Percentiles rank a stretch among this genome's conserved stretches.
phyloP scores from a whole-genome alignment of 2,797 vertebrate genomes.

The Staurois parvus region DNA sequence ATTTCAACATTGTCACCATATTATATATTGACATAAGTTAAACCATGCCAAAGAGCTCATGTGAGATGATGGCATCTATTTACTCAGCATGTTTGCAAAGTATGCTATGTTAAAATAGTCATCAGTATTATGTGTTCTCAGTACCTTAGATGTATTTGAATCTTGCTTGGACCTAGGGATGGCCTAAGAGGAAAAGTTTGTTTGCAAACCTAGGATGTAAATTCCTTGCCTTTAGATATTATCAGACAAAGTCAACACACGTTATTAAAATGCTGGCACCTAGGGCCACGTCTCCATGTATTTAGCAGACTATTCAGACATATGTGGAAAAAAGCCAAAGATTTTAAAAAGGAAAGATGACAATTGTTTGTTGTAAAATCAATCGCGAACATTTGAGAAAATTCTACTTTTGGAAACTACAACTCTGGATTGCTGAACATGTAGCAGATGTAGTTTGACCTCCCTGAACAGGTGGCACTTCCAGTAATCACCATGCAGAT shows the following conservation, averaged over 20 bases:
- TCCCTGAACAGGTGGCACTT: too few species aligned
- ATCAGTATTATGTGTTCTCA: constrained; percentile 40
- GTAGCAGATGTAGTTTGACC: too few species aligned
- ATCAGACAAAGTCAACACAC: constrained; percentile 35
- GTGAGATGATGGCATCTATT: constrained; percentile 54
- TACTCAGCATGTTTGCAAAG: constrained; percentile 45
- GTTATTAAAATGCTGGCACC: constrained; percentile 28
- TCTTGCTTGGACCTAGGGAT: constrained; percentile 23
- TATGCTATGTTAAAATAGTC: constrained; percentile 46
- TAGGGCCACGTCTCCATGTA: constrained; percentile 13
- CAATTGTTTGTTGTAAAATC: too few species aligned
- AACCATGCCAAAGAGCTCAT: constrained; percentile 50
- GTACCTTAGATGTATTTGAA: constrained; percentile 31
- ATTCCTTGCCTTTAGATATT: constrained; percentile 11
- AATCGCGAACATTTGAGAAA: too few species aligned
- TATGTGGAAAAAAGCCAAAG: constrained; percentile 1
- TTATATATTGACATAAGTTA: constrained; percentile 40
- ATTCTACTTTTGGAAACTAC: too few species aligned
- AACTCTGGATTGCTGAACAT: too few species aligned
- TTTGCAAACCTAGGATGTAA: constrained; percentile 22
- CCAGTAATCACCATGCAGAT: too few species aligned
- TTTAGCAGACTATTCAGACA: background rate
- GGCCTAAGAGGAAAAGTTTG: constrained; percentile 11
- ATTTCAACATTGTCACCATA: constrained; percentile 7
- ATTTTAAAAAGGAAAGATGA: too few species aligned